Percentiles rank a stretch among this genome's conserved stretches.
These are phyloP conservation scores for Drosophila pseudoobscura DNA, from an alignment of 1,140 invertebrate species.

Conservation along the genomic window DNA sequence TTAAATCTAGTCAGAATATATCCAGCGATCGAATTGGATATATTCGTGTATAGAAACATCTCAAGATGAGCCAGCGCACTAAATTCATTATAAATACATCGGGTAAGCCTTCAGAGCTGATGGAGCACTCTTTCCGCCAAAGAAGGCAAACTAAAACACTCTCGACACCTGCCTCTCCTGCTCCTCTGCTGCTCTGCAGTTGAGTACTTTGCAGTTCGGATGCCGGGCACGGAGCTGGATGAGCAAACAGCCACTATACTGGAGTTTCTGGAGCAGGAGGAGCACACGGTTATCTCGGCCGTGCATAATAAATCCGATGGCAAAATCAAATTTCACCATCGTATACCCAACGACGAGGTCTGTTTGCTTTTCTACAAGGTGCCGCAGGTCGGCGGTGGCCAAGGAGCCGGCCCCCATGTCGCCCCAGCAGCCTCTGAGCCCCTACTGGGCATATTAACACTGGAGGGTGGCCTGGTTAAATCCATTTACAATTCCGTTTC, in stretches of 20 bases:
- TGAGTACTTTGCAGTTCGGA: constrained; percentile 73
- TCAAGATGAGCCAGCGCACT: constrained; percentile 63
- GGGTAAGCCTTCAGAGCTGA: constrained; percentile 28
- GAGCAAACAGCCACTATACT: constrained; percentile 75
- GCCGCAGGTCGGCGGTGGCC: constrained; percentile 65
- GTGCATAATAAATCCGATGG: constrained; percentile 77
- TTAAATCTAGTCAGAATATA: background rate
- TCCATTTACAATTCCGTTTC: constrained; percentile 84
- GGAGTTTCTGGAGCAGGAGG: constrained; percentile 83
- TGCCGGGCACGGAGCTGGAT: constrained; percentile 65
- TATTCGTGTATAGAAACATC: background rate
- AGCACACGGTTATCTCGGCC: constrained; percentile 80
- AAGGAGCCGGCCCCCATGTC: background rate
- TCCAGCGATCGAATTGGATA: background rate
- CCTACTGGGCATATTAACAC: constrained; percentile 80
- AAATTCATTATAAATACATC: constrained; percentile 75
- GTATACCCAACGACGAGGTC: constrained; percentile 80
- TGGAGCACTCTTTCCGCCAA: background rate
- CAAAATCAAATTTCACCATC: constrained; percentile 83
- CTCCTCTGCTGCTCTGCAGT: constrained; percentile 33
- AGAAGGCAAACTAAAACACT: background rate
- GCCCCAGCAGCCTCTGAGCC: constrained; percentile 41
- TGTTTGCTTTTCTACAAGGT: constrained; percentile 83
- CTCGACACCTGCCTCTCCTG: background rate
- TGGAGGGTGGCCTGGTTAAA: constrained; percentile 83